phyloP scores from a whole-genome alignment of 2,888 invertebrate genomes.

The Aricia artaxerxes region DNA sequence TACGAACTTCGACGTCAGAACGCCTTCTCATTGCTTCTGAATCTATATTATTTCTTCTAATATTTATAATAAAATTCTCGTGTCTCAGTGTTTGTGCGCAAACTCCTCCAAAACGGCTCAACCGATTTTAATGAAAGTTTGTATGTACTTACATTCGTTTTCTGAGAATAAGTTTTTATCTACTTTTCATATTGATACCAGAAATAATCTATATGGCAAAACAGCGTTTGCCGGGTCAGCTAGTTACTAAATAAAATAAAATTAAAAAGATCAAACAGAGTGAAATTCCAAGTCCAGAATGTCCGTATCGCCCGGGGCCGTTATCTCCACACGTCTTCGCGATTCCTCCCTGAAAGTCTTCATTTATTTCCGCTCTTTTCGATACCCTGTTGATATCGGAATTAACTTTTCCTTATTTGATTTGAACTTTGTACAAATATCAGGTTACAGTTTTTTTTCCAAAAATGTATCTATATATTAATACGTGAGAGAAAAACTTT shows the following conservation, averaged over 20 bases:
- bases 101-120: no score
- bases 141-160: no score
- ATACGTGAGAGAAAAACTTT: no score
- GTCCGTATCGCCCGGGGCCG: slow-evolving; percentile 1
- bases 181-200: no score
- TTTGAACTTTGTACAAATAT: background rate
- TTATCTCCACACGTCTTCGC: slow-evolving; percentile 11
- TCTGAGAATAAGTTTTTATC: no score
- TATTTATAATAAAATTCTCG: no score
- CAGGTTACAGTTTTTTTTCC: background rate
- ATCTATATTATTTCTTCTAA: background rate
- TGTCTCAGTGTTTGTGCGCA: no score
- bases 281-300: background rate
- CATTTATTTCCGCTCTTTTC: slow-evolving; percentile 10
- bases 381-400: background rate
- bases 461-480: background rate
- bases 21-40: background rate
- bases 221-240: no score
- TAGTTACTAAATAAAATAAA: background rate
- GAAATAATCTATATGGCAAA: no score
- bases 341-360: slow-evolving; percentile 9
- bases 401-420: background rate
- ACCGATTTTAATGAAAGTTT: no score
- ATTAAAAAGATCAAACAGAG: slow-evolving; percentile 5
- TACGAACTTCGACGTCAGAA: background rate